Base-by-base conservation (phyloP, 1,140 invertebrate genomes). In the Drosophila kepulauana region DNA sequence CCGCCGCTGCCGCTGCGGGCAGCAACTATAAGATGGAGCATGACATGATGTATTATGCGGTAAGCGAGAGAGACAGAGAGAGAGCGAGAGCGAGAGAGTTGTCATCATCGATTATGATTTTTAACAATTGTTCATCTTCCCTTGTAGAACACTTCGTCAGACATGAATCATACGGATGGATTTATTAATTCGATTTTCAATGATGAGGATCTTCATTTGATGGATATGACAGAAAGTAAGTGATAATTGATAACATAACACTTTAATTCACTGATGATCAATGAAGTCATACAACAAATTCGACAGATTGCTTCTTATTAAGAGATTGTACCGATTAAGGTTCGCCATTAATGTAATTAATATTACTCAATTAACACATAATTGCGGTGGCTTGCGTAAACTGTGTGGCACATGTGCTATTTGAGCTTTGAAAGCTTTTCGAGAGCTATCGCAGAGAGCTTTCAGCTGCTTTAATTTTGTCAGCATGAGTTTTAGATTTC, bases 141-240 rank as follows among this genome's bases (percentile, higher is more conserved):
- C 45, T 56, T 56, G 54, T 52, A 94, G 94, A 95, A 95, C 77
- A 93, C 94, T 16, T 93, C 94, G 45, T 92, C 94, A 78, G 94
- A 96, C 92, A 93, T 96, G 91, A 95, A 96, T 93, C 95, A 96
- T 16, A 95, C 95, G 10, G 97, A 98, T 82, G 97, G 96, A 33
- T 97, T 97, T 85, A 94, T 97, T 16, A 97, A 97, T 69, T 97
- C 97, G 0, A 96, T 98, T 78, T 94, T 98, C 38, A 97, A 97
- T 81, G 97, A 98, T 77, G 97, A 98, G 80, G 97, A 97, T 91
- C 93, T 98, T 20, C 97, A 97, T 79, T 93, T 97, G 25, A 97
- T 98, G 97, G 97, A 98, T 79, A 97, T 97, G 96, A 96, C 96
- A 46, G 97, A 98, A 92, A 96, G 97, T 97, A 93, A 94, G 95